Evolutionary conservation across 2,113 vertebrate species (phyloP).

Genomic region (Pseudopodoces humilis): DNA sequence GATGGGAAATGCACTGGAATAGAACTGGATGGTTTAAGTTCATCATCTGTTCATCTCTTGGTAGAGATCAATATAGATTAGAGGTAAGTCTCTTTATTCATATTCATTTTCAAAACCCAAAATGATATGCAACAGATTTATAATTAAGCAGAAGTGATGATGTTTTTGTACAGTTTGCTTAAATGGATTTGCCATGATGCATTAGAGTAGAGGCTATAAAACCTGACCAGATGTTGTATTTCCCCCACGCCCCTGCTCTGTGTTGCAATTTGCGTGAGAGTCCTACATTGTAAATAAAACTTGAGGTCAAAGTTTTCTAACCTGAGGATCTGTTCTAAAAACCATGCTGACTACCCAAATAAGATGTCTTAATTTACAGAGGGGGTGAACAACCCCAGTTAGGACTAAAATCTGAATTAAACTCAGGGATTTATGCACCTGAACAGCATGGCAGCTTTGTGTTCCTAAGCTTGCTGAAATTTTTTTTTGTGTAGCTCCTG

Average conservation of each 20-base stretch:
- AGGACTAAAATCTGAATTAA: neutral
- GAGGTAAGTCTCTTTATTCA: conserved; percentile 52
- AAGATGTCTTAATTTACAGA: neutral
- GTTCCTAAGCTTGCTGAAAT: neutral
- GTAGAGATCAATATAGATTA: conserved; percentile 58
- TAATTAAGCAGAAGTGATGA: conserved; percentile 55
- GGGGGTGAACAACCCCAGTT: neutral
- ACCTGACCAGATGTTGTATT: conserved; percentile 24
- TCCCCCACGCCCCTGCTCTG: fast-evolving
- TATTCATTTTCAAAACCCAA: conserved; percentile 33
- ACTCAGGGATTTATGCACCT: neutral
- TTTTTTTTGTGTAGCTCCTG: neutral
- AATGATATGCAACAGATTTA: conserved; percentile 51
- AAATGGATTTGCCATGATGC: conserved; percentile 35
- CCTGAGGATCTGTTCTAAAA: neutral
- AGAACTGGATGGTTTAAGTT: conserved; percentile 30
- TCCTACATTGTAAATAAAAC: neutral
- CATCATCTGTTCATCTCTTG: conserved; percentile 53
- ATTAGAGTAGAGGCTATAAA: conserved; percentile 26
- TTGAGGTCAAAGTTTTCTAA: neutral
- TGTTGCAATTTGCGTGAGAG: neutral
- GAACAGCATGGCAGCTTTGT: neutral
- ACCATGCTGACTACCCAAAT: neutral
- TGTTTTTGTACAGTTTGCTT: conserved; percentile 40
- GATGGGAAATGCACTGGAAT: conserved; percentile 36